Conservation (phyloP, 1,140 invertebrate genomes). For the Platorchestia sp. region DNA sequence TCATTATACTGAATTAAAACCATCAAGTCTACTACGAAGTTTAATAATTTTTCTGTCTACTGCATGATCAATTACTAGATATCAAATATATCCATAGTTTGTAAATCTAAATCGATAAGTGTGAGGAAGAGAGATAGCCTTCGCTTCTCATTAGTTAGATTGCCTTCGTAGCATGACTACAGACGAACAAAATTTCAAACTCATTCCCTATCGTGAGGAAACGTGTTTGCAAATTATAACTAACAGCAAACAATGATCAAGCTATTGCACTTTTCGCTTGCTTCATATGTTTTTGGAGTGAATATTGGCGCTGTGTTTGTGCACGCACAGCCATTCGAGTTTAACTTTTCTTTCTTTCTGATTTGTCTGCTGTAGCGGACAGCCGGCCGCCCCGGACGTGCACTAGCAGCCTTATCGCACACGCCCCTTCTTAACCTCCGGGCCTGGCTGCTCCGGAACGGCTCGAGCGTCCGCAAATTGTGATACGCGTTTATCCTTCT, state of each 20-base stretch:
- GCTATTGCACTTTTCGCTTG: neutral
- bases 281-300: neutral
- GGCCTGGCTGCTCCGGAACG: neutral
- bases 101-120: no score
- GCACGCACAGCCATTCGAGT: neutral
- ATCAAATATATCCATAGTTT: no score
- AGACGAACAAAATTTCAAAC: no score
- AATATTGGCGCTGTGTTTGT: neutral
- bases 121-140: no score
- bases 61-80: no score
- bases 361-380: neutral
- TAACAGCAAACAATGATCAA: neutral
- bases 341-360: no score
- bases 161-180: neutral
- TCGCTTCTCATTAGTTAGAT: neutral
- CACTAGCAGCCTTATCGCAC: constrained; percentile 15
- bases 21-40: no score
- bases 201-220: neutral
- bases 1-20: no score
- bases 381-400: neutral
- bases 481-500: neutral
- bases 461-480: neutral
- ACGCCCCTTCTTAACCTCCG: constrained; percentile 40
- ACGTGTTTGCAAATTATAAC: neutral
- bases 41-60: no score